These are phyloP conservation scores for Tauraco hartlaubi DNA, from an alignment of 2,797 vertebrate genomes.

Conservation along the genomic window DNA sequence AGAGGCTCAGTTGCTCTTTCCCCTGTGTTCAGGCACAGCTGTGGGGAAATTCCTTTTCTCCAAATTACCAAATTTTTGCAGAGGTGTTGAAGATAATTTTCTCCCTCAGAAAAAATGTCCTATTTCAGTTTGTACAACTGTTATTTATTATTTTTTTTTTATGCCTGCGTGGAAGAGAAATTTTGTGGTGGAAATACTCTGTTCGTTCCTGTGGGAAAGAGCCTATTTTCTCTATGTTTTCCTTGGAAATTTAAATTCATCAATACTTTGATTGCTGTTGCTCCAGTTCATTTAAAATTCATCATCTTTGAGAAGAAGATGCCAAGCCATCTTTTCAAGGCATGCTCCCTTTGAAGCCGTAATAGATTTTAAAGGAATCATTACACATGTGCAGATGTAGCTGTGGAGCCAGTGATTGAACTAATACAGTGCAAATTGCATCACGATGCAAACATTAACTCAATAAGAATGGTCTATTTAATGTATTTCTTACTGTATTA, in stretches of 20 bases:
- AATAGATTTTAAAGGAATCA: conserved; percentile 33
- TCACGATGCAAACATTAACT: conserved; percentile 33
- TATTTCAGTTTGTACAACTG: conserved; percentile 12
- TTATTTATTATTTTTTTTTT: conserved; percentile 16
- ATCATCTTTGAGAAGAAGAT: background rate
- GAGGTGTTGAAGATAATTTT: background rate
- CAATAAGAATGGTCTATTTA: conserved; percentile 34
- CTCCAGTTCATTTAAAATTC: background rate
- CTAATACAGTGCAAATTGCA: conserved; percentile 44
- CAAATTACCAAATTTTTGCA: background rate
- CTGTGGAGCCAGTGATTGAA: conserved; percentile 3
- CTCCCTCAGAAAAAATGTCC: background rate
- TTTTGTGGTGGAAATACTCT: background rate
- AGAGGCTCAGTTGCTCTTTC: background rate
- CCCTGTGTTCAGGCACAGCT: background rate
- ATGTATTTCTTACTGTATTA: conserved; percentile 61
- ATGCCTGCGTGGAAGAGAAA: background rate
- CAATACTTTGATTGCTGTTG: background rate
- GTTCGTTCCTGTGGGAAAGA: background rate
- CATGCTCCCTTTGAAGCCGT: background rate
- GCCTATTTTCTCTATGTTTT: background rate
- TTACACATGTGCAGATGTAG: background rate
- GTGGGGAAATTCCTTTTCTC: background rate
- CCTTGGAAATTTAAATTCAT: conserved; percentile 10
- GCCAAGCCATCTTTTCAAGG: background rate